Conservation (phyloP, 2,797 vertebrate species). For the Tangara arthus region DNA sequence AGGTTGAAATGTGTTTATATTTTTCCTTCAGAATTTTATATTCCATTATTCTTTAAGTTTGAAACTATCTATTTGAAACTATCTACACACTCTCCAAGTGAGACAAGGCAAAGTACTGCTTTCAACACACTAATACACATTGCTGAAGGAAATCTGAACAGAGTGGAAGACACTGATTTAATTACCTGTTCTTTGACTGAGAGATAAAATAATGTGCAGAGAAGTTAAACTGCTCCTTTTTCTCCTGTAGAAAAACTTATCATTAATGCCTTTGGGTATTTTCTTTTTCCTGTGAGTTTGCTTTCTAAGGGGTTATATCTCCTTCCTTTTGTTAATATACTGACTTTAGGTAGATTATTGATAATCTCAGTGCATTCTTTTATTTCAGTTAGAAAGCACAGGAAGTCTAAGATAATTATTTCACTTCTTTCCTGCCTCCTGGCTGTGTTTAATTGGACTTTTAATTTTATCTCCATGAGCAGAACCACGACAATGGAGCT, state of each 20-base stretch:
- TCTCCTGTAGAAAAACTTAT: neutral
- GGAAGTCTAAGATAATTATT: neutral
- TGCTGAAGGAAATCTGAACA: neutral
- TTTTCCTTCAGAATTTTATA: neutral
- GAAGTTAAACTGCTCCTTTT: neutral
- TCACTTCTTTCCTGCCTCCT: neutral
- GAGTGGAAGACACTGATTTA: neutral
- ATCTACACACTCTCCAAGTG: neutral
- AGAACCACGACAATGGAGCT: neutral
- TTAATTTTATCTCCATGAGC: constrained; percentile 5
- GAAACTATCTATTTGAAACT: neutral
- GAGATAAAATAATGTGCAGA: neutral
- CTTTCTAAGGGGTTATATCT: neutral
- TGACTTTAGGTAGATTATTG: neutral
- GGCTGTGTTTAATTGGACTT: constrained; percentile 14
- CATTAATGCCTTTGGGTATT: neutral
- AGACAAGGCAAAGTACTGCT: neutral
- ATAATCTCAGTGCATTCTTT: neutral
- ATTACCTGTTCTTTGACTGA: neutral
- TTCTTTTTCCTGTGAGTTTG: neutral
- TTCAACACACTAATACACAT: neutral
- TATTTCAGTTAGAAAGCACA: neutral
- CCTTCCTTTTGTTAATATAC: neutral
- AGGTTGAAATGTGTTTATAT: neutral
- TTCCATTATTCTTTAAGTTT: neutral